Conservation (phyloP, 1,140 invertebrate species). For the Cylas formicarius region DNA sequence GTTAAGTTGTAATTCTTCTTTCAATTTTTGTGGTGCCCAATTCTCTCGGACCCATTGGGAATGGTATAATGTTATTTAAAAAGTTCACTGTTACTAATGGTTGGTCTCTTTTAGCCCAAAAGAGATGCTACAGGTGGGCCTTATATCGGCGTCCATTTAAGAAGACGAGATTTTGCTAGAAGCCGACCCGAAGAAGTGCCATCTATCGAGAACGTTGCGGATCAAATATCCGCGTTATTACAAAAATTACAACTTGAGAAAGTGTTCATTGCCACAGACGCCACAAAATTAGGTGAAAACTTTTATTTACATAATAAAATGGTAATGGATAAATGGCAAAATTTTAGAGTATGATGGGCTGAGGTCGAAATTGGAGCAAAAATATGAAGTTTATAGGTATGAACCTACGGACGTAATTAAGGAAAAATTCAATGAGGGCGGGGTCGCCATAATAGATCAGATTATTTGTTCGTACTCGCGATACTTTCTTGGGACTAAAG, state of each 20-base stretch:
- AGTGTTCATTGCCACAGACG: slow-evolving; percentile 82
- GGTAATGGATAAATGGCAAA: slow-evolving; percentile 1
- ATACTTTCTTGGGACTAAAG: slow-evolving; percentile 85
- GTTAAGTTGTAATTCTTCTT: too few relatives aligned
- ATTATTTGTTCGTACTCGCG: slow-evolving; percentile 85
- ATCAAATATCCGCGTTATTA: slow-evolving; percentile 59
- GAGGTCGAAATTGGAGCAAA: slow-evolving; percentile 25
- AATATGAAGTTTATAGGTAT: slow-evolving; percentile 47
- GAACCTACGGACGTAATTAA: slow-evolving; percentile 42
- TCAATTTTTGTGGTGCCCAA: too few relatives aligned
- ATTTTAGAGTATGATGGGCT: slow-evolving; percentile 18
- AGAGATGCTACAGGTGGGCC: slow-evolving; percentile 58
- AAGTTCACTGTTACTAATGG: slow-evolving; percentile 8
- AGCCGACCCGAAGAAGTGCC: slow-evolving; percentile 63
- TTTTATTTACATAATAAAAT: background rate
- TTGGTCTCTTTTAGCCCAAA: slow-evolving; percentile 40
- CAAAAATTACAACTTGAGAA: slow-evolving; percentile 52
- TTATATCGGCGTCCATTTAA: slow-evolving; percentile 74
- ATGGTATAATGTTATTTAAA: background rate
- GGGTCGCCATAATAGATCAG: slow-evolving; percentile 91
- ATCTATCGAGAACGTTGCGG: slow-evolving; percentile 58
- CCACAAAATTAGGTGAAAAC: slow-evolving; percentile 44
- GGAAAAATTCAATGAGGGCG: slow-evolving; percentile 69
- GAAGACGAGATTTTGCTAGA: slow-evolving; percentile 75
- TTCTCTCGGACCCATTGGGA: background rate